Evolutionary conservation across 2,113 vertebrate species (phyloP), one percentile per base, ranked within the genome.

Genomic region (Trematocara variabile): DNA sequence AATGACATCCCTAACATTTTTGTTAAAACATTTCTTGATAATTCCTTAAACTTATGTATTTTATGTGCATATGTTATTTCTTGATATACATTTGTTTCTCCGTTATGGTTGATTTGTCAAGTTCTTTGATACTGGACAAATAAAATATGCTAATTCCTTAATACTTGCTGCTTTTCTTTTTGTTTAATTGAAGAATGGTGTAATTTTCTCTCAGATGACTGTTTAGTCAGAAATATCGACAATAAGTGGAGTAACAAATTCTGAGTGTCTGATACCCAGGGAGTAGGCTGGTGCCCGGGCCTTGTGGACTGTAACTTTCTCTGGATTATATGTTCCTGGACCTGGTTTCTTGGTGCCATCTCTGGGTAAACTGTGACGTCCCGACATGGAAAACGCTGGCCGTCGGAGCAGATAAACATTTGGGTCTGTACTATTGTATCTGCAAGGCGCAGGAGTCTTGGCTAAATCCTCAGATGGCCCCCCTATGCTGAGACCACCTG

Each of bases 361-460:
- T 4, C 60, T 92, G 44, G 91, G 85, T 30, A 88, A 63, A 1
- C 79, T 48, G 73, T 95, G 91, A 44, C 97, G 96, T 6, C 97
- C 97, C 58, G 96, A 90, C 90, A 98, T 97, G 39, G 97, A 97
- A 90, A 96, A 98, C 1, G 97, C 96, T 0, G 97, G 97, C 34
- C 86, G 89, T 14, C 95, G 92, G 16, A 78, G 89, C 13, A 96
- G 88, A 86, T 97, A 98, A 44, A 96, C 52, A 6, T 91, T 96
- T 8, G 96, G 96, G 80, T 97, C 95, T 0, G 96, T 96, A 50
- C 95, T 94, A 37, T 96, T 95, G 77, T 98, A 98, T 30, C 94
- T 92, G 52, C 97, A 97, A 0, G 97, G 97, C 16, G 97, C 97
- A 0, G 97, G 97, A 0, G 94, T 97, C 83, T 95, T 93, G 0